Evolutionary conservation across 2,888 invertebrate genomes (phyloP).

Genomic region (Coelinius sp.): DNA sequence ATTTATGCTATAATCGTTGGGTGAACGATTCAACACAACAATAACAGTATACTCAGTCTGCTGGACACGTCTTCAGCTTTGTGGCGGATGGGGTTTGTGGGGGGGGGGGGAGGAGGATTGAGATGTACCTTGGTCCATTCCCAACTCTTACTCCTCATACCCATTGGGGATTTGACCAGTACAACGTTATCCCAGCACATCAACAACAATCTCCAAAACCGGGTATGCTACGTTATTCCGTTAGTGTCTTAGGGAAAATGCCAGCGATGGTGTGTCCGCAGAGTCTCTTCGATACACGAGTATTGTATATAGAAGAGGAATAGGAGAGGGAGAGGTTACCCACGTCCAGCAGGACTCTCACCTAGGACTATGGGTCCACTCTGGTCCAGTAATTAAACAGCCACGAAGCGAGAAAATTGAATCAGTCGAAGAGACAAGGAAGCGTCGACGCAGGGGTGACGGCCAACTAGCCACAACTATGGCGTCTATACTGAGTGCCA

Average conservation of each 20-base stretch:
- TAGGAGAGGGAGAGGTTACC: background rate
- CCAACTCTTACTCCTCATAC: constrained; percentile 12
- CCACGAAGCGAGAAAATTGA: constrained; percentile 70
- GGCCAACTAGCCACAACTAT: constrained; percentile 70
- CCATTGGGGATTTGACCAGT: constrained; percentile 39
- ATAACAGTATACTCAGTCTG: constrained; percentile 62
- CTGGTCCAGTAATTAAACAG: constrained; percentile 70
- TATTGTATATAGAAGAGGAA: background rate
- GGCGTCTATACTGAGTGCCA: constrained; percentile 59
- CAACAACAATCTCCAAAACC: constrained; percentile 69
- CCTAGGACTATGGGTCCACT: constrained; percentile 62
- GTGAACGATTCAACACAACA: background rate
- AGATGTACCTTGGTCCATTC: constrained; percentile 19
- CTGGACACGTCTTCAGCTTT: constrained; percentile 64
- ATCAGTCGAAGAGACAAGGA: constrained; percentile 71
- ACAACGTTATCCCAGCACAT: constrained; percentile 67
- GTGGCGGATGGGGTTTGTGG: background rate
- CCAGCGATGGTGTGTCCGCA: constrained; percentile 34
- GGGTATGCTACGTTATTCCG: constrained; percentile 65
- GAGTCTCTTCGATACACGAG: constrained; percentile 1
- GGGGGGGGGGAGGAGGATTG: constrained; percentile 39
- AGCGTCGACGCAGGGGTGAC: constrained; percentile 69
- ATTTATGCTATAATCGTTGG: constrained; percentile 14
- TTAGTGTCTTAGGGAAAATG: constrained; percentile 65
- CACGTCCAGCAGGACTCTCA: constrained; percentile 20